Percentiles rank a stretch among this genome's conserved stretches.
Conservation (phyloP, 64 coral and sea anemone genomes). For the Porites lutea region DNA sequence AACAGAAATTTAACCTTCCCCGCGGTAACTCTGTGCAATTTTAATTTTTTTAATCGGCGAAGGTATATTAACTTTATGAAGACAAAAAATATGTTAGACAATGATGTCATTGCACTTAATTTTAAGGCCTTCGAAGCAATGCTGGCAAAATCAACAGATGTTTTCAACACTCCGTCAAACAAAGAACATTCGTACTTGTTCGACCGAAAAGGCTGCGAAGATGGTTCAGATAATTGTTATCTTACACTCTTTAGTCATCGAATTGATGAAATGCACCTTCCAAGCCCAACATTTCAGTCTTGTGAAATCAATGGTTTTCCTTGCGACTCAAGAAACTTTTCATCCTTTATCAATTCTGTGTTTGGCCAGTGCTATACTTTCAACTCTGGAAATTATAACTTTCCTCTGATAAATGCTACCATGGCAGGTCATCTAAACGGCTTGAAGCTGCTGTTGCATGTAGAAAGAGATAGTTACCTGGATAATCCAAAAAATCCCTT, state of each 20-base stretch:
- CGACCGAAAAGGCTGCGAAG: no score
- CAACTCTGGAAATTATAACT: background rate
- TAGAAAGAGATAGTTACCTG: conserved; percentile 35
- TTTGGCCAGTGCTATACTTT: conserved; percentile 39
- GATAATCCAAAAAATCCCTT: background rate
- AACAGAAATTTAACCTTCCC: background rate
- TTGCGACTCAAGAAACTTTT: conserved; percentile 11
- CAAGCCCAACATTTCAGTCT: background rate
- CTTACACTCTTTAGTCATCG: conserved; percentile 11
- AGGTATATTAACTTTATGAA: no score
- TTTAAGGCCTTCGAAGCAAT: no score
- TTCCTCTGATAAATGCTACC: background rate
- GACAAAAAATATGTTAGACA: no score
- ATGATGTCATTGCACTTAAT: no score
- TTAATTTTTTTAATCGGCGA: background rate
- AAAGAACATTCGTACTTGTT: no score
- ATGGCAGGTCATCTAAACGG: conserved; percentile 18
- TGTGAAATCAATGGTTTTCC: background rate
- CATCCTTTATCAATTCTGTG: background rate
- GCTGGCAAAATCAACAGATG: no score
- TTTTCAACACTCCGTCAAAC: no score
- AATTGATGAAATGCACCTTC: conserved; percentile 50
- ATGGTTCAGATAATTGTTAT: background rate
- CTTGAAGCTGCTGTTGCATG: conserved; percentile 19
- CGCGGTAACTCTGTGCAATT: conserved; percentile 36